A percentile compares a stretch with the other conserved stretches of the same genome.
These are phyloP conservation scores for Drosophila mimica DNA, from an alignment of 2,888 invertebrate genomes.

Conservation along the genomic window DNA sequence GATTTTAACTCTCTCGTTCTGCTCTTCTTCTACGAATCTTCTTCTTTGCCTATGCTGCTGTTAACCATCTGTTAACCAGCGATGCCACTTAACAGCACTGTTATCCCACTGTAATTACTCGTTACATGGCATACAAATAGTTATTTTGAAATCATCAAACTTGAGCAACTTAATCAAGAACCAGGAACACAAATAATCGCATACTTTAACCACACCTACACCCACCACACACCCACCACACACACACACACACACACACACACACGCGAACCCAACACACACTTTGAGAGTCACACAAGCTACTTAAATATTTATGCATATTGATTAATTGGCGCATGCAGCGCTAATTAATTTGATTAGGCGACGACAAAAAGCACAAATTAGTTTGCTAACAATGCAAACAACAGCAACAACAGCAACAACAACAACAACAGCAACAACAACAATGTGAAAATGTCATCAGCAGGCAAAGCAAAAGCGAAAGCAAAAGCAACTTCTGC, in stretches of 20 bases:
- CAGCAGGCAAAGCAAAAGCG: slow-evolving; percentile 26
- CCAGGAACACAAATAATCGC: too few relatives aligned
- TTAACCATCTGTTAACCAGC: too few relatives aligned
- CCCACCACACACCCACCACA: neutral
- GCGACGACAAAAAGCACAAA: slow-evolving; percentile 63
- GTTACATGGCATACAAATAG: neutral
- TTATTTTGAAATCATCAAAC: neutral
- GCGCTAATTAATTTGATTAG: slow-evolving; percentile 76
- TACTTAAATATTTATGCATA: slow-evolving; percentile 49
- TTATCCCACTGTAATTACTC: too few relatives aligned
- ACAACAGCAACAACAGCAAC: slow-evolving; percentile 22
- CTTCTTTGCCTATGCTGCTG: too few relatives aligned
- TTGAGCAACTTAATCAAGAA: slow-evolving; percentile 8
- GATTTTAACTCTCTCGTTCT: too few relatives aligned
- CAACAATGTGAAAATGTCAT: slow-evolving; percentile 30
- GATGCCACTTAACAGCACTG: too few relatives aligned
- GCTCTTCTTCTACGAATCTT: too few relatives aligned
- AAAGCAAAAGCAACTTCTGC: slow-evolving; percentile 21
- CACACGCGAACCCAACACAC: neutral
- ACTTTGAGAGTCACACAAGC: neutral
- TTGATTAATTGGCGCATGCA: slow-evolving; percentile 59
- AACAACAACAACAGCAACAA: slow-evolving; percentile 15
- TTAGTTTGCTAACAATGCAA: slow-evolving; percentile 57
- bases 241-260: neutral
- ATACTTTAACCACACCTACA: neutral